Evolutionary conservation across 2,888 invertebrate genomes (phyloP).

Genomic region (Megalurothrips usitatus): DNA sequence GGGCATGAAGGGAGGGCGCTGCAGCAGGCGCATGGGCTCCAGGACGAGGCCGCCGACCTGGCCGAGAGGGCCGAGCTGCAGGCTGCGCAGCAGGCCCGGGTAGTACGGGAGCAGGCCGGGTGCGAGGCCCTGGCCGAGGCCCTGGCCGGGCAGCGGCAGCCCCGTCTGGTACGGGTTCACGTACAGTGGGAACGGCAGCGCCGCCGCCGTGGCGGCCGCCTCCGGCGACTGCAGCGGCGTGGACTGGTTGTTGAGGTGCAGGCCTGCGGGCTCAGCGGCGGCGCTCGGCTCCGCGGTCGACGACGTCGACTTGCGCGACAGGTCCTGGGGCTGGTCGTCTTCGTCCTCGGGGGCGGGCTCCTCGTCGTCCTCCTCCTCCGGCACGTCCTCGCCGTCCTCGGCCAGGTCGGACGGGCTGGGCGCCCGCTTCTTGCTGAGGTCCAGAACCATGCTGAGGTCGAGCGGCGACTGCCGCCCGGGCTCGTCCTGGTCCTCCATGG

Average conservation of each 20-base stretch:
- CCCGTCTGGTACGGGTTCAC: slow-evolving; percentile 11
- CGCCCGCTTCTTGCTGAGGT: slow-evolving; percentile 68
- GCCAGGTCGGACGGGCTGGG: slow-evolving; percentile 64
- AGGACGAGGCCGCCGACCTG: neutral
- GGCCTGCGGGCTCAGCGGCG: neutral
- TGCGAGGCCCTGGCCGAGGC: neutral
- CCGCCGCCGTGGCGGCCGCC: neutral
- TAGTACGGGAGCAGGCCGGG: slow-evolving; percentile 33
- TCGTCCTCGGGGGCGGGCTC: slow-evolving; percentile 30
- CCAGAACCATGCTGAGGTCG: slow-evolving; percentile 67
- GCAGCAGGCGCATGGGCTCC: slow-evolving; percentile 21
- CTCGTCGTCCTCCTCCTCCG: slow-evolving; percentile 48
- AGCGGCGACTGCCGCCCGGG: slow-evolving; percentile 53
- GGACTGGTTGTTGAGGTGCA: slow-evolving; percentile 18
- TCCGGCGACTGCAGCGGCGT: slow-evolving; percentile 13
- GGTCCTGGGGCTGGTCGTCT: slow-evolving; percentile 37
- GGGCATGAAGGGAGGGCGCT: neutral
- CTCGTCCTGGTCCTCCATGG: slow-evolving; percentile 22
- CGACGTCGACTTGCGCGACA: slow-evolving; percentile 35
- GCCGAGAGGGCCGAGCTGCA: neutral
- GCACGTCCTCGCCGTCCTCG: slow-evolving; percentile 69
- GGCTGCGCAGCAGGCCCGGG: slow-evolving; percentile 6
- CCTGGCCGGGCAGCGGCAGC: neutral
- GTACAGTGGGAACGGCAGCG: neutral
- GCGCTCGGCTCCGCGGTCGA: neutral